Evolutionary conservation across 1,140 invertebrate genomes (phyloP).

Genomic region (Carposina sasakii): DNA sequence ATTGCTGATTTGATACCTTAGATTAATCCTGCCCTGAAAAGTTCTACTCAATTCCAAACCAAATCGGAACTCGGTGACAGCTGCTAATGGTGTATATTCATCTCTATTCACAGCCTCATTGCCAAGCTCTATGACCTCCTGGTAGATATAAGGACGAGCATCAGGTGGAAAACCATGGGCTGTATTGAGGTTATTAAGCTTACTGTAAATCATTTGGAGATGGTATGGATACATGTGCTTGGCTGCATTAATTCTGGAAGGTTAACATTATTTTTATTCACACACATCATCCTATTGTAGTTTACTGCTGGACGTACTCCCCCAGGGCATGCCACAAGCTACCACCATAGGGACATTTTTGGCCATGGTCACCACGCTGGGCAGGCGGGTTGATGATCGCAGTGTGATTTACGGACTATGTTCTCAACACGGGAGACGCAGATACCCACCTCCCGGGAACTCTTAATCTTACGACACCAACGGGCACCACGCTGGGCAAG

Average conservation of each 20-base stretch:
- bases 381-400: too few relatives aligned
- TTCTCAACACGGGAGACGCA: too few relatives aligned
- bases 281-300: too few relatives aligned
- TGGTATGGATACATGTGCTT: slow-evolving; percentile 89
- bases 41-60: slow-evolving; percentile 57
- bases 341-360: too few relatives aligned
- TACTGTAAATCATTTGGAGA: slow-evolving; percentile 75
- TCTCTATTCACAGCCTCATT: slow-evolving; percentile 78
- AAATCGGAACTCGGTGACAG: slow-evolving; percentile 82
- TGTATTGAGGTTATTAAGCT: slow-evolving; percentile 76
- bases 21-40: slow-evolving; percentile 56
- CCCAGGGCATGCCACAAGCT: too few relatives aligned
- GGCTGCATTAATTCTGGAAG: slow-evolving; percentile 77
- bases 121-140: slow-evolving; percentile 87
- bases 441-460: too few relatives aligned
- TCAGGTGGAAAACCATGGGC: slow-evolving; percentile 74
- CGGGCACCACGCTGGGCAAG: too few relatives aligned
- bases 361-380: too few relatives aligned
- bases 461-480: too few relatives aligned
- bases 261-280: not conserved
- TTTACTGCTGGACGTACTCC: too few relatives aligned
- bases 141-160: slow-evolving; percentile 79
- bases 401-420: too few relatives aligned
- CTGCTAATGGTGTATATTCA: slow-evolving; percentile 79
- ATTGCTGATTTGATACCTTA: slow-evolving; percentile 60